Conservation (phyloP, 2,113 vertebrate genomes). For the Dicerorhinus sumatrensis region DNA sequence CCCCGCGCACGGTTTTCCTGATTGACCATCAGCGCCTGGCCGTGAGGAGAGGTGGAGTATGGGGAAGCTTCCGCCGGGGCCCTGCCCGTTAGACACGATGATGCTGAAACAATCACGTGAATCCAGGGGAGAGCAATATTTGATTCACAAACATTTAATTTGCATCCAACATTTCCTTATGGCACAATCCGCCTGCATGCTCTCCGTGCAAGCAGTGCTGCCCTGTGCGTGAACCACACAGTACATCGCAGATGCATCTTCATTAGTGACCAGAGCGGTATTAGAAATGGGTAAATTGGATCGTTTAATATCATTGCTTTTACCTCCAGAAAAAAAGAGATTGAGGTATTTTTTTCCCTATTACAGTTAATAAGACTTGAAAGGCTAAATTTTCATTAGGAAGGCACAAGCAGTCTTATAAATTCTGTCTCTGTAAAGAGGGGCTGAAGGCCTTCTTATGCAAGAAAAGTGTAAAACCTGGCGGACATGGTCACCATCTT, state of each 20-base stretch:
- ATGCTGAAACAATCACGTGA: neutral
- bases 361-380: slow-evolving; percentile 69
- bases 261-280: slow-evolving; percentile 24
- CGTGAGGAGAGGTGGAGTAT: neutral
- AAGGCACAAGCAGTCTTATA: slow-evolving; percentile 25
- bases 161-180: accelerated
- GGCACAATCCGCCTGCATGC: accelerated
- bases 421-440: neutral
- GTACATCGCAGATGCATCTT: neutral
- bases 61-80: neutral
- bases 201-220: no score
- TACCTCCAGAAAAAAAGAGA: slow-evolving; percentile 60
- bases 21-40: neutral
- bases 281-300: slow-evolving; percentile 53
- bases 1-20: neutral
- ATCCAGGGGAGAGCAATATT: neutral
- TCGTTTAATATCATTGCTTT: slow-evolving; percentile 68
- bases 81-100: neutral
- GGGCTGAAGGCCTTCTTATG: neutral
- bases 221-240: neutral
- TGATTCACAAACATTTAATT: neutral
- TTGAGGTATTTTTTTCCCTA: slow-evolving; percentile 33
- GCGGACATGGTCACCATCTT: neutral
- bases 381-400: slow-evolving; percentile 68
- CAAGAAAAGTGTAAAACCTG: neutral